A percentile compares a stretch with the other conserved stretches of the same genome.
Evolutionary conservation across 2,797 vertebrate genomes (phyloP).

Genomic region (Chloroceryle inda): DNA sequence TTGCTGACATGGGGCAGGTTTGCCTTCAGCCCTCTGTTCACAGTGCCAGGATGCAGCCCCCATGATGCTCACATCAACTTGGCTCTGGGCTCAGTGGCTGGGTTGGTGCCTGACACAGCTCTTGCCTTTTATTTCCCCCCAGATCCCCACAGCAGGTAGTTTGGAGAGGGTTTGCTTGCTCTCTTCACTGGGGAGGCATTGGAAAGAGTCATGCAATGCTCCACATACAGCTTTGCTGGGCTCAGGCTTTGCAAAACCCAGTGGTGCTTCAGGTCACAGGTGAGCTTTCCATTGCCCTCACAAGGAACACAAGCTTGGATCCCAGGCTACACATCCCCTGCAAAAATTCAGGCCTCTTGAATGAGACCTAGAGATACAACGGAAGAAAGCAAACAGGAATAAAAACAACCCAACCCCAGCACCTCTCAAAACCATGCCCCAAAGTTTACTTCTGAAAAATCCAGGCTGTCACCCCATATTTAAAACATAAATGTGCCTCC

Average conservation of each 20-base stretch:
- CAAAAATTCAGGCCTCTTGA: background rate
- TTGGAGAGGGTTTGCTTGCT: fast-evolving
- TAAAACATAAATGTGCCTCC: fast-evolving
- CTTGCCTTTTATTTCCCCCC: background rate
- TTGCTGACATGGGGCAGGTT: background rate
- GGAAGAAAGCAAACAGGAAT: background rate
- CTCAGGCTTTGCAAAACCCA: background rate
- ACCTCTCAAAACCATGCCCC: background rate
- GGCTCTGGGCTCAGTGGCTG: background rate
- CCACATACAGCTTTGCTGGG: background rate
- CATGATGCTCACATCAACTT: background rate
- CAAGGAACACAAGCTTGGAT: background rate
- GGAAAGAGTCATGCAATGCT: background rate
- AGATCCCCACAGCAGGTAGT: background rate
- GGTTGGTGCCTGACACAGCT: no score
- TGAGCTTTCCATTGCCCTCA: fast-evolving
- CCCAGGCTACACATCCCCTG: background rate
- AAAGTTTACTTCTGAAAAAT: background rate
- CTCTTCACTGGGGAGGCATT: background rate
- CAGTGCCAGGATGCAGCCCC: fast-evolving
- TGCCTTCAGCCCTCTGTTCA: background rate
- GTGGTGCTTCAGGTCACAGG: background rate
- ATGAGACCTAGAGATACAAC: background rate
- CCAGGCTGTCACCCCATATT: background rate
- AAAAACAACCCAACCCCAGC: background rate